Conservation (phyloP, 2,797 vertebrate genomes). For the Choloepus didactylus region DNA sequence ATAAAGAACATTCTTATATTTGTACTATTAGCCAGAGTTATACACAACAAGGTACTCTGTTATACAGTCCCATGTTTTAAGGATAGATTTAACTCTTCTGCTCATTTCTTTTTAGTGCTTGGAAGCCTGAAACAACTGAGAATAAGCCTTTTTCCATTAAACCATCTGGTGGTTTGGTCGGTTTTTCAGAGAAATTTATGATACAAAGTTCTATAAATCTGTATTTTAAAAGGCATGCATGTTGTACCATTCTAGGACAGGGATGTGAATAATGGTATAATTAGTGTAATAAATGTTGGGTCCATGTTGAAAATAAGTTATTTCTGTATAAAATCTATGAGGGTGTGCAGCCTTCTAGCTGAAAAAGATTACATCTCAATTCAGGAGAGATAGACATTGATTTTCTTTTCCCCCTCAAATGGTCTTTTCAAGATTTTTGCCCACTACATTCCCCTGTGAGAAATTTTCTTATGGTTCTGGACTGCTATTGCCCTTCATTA, state of each 20-base stretch:
- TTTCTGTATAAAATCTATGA: constrained; percentile 70
- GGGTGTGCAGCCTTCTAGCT: not conserved
- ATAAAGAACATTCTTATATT: no score
- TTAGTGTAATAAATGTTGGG: constrained; percentile 83
- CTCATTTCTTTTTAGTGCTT: constrained; percentile 60
- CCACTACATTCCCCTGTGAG: not conserved
- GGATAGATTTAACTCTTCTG: constrained; percentile 59
- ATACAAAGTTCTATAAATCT: constrained; percentile 78
- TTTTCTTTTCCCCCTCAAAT: not conserved
- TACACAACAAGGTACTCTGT: no score
- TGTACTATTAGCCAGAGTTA: no score
- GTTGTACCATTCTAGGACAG: constrained; percentile 80
- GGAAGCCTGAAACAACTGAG: constrained; percentile 65
- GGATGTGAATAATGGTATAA: constrained; percentile 85
- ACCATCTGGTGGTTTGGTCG: constrained; percentile 47
- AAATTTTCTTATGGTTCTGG: not conserved
- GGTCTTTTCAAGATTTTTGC: constrained; percentile 55
- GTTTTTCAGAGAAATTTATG: constrained; percentile 78
- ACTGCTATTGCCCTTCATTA: not conserved
- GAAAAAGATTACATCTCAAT: constrained; percentile 64
- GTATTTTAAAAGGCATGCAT: constrained; percentile 84
- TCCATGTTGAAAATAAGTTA: constrained; percentile 72
- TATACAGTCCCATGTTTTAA: not conserved
- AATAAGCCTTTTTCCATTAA: constrained; percentile 71
- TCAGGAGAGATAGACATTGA: constrained; percentile 50